Conservation (phyloP, 2,113 vertebrate species). For the Mesocricetus auratus region DNA sequence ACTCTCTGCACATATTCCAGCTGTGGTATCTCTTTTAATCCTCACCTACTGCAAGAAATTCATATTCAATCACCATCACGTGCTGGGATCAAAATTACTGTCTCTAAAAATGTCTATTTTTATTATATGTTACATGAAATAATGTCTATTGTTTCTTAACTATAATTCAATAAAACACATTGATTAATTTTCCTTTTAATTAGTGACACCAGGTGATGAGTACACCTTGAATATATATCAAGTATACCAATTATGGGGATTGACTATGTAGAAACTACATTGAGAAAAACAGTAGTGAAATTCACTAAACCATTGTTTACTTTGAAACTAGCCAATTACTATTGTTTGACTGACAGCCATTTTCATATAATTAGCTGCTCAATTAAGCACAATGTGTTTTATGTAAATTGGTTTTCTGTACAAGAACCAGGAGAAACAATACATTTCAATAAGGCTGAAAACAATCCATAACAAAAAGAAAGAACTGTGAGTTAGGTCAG, state of each 20-base stretch:
- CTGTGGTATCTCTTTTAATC: not conserved
- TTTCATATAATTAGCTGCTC: slow-evolving; percentile 69
- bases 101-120: not conserved
- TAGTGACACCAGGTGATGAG: not conserved
- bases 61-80: not conserved
- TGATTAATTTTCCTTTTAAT: not conserved
- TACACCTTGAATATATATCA: not conserved
- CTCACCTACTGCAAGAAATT: not conserved
- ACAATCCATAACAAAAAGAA: not conserved
- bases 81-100: not conserved
- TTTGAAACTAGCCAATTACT: slow-evolving; percentile 65
- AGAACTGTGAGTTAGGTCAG: slow-evolving; percentile 39
- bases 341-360: slow-evolving; percentile 56
- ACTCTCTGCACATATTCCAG: not conserved
- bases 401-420: slow-evolving; percentile 44
- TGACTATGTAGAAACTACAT: not conserved
- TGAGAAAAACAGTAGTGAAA: not conserved
- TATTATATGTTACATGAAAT: not conserved
- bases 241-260: not conserved
- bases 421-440: not conserved
- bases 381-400: slow-evolving; percentile 64
- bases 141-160: not conserved
- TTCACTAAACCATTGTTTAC: slow-evolving; percentile 41
- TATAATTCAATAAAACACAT: not conserved
- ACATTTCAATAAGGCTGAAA: slow-evolving; percentile 2